Evolutionary conservation across 2,113 vertebrate species (phyloP).

Genomic region (Passer montanus): DNA sequence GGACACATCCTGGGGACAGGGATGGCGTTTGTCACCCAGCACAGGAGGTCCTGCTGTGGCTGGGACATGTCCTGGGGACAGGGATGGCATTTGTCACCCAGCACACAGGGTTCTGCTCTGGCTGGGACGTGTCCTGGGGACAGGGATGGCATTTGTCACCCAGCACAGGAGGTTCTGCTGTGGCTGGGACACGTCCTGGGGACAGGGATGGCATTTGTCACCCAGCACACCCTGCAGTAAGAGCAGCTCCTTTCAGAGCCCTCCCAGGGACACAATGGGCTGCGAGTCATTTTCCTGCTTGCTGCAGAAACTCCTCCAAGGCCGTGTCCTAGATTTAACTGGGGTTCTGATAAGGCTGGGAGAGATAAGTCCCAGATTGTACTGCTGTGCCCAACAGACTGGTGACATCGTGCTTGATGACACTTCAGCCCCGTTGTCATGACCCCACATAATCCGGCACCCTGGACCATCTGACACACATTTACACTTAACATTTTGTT

Average conservation of each 20-base stretch:
- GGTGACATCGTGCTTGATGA: constrained; percentile 55
- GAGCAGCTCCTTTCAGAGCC: neutral
- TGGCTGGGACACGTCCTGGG: accelerated
- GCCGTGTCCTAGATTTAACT: constrained; percentile 58
- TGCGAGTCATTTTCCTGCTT: neutral
- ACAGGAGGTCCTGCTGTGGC: accelerated
- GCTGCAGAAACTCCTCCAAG: constrained; percentile 49
- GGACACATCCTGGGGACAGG: neutral
- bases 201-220: neutral
- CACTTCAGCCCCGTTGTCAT: constrained; percentile 68
- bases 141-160: neutral
- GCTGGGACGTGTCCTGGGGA: accelerated
- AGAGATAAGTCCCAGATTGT: constrained; percentile 71
- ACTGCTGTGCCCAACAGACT: constrained; percentile 71
- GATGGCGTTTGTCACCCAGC: no score
- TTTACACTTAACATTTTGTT: constrained; percentile 91
- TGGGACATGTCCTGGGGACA: no score
- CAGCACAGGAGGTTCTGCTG: neutral
- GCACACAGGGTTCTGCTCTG: accelerated
- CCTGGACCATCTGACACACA: constrained; percentile 93
- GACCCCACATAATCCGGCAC: constrained; percentile 81
- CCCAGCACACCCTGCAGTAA: accelerated
- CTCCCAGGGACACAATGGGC: neutral
- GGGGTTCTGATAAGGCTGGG: constrained; percentile 47
- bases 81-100: no score